These are phyloP conservation scores for Saccostrea cuccullata DNA, from an alignment of 1,140 invertebrate species.

Conservation along the genomic window DNA sequence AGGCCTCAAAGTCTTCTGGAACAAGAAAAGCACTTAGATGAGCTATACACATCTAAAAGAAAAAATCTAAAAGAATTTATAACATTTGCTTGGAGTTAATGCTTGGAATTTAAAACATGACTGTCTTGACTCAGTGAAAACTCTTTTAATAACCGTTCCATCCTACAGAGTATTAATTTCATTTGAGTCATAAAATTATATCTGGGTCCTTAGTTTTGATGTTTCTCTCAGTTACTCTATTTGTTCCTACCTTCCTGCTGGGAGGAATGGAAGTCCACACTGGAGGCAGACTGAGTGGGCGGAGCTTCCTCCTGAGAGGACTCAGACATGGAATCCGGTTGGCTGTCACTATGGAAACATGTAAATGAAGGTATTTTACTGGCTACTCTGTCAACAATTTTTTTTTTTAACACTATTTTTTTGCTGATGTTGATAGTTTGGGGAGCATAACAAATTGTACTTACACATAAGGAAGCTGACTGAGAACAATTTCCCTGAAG, in stretches of 20 bases:
- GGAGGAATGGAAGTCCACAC: slow-evolving; percentile 57
- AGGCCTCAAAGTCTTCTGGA: slow-evolving; percentile 14
- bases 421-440: no score
- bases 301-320: slow-evolving; percentile 48
- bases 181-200: no score
- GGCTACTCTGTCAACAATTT: not conserved
- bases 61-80: no score
- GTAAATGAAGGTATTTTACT: not conserved
- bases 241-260: slow-evolving; percentile 49
- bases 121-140: no score
- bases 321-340: slow-evolving; percentile 58
- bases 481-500: slow-evolving; percentile 69
- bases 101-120: no score
- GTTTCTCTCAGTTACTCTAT: not conserved
- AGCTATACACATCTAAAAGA: no score
- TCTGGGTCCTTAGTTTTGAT: not conserved
- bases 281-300: slow-evolving; percentile 54
- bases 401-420: no score
- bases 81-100: no score
- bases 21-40: not conserved
- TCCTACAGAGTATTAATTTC: no score
- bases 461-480: slow-evolving; percentile 71
- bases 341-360: slow-evolving; percentile 58
- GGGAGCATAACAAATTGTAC: slow-evolving; percentile 35
- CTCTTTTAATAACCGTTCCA: no score